These are phyloP conservation scores for Melanostoma mellinum DNA, from an alignment of 2,888 invertebrate genomes.

Conservation along the genomic window DNA sequence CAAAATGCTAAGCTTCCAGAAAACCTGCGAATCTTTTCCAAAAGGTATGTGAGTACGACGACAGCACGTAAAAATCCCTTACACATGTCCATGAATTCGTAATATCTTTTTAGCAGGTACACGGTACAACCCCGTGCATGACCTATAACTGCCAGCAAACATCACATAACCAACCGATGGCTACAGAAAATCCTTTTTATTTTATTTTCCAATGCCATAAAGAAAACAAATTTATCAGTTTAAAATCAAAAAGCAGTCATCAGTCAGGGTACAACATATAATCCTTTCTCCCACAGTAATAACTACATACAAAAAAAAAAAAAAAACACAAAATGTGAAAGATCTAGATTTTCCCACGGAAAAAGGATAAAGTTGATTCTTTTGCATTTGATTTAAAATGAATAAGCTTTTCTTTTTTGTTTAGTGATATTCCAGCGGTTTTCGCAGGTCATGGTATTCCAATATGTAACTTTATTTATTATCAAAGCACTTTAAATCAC, in stretches of 20 bases:
- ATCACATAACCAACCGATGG: conserved; percentile 44
- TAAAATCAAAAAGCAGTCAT: background rate
- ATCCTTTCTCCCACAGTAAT: no score
- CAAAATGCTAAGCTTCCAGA: conserved; percentile 15
- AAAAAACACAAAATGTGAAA: conserved; percentile 7
- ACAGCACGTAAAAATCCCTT: background rate
- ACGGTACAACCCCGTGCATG: conserved; percentile 9
- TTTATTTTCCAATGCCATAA: conserved; percentile 10
- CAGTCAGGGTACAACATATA: background rate
- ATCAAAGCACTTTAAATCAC: conserved; percentile 43
- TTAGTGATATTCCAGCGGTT: conserved; percentile 30
- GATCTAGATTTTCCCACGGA: conserved; percentile 12
- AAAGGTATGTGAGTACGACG: conserved; percentile 8
- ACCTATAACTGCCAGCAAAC: conserved; percentile 21
- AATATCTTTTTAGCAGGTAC: conserved; percentile 23
- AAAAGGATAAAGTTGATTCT: conserved; percentile 45
- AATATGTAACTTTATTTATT: conserved; percentile 12
- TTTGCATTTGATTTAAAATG: background rate
- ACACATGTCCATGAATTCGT: conserved; percentile 15
- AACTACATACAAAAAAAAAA: background rate
- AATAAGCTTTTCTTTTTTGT: conserved; percentile 14
- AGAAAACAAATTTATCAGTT: background rate
- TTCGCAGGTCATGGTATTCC: conserved; percentile 41
- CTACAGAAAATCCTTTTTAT: conserved; percentile 11
- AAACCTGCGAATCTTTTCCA: conserved; percentile 23